Conservation (phyloP, 2,797 vertebrate species). For the Emys orbicularis region DNA sequence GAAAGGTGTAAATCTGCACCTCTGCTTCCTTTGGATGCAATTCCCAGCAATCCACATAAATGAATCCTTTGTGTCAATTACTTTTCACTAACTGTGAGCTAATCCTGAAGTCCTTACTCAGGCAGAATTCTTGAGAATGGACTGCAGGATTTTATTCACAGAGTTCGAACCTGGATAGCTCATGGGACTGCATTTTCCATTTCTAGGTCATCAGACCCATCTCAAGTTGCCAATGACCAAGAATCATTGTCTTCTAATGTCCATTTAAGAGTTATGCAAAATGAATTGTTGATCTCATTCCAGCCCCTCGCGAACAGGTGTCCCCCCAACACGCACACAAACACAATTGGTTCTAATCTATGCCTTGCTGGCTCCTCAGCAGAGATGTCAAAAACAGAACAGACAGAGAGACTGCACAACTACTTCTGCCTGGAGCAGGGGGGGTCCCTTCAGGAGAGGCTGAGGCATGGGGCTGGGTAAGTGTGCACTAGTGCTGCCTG, state of each 20-base stretch:
- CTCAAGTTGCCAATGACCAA: rapidly evolving
- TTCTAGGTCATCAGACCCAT: not conserved
- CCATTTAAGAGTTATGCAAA: not conserved
- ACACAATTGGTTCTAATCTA: not conserved
- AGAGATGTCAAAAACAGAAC: not conserved
- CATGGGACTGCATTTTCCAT: not conserved
- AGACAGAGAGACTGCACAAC: not conserved
- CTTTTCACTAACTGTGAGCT: not conserved
- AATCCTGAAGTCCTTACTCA: not conserved
- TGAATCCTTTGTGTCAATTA: rapidly evolving
- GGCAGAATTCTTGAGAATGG: not conserved
- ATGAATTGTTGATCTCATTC: not conserved
- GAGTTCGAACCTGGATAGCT: rapidly evolving
- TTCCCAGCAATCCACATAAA: rapidly evolving
- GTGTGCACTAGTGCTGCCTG: not conserved
- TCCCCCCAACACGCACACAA: not conserved
- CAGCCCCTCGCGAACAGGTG: slow-evolving; percentile 38
- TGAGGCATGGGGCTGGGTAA: not conserved
- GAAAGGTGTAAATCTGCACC: rapidly evolving
- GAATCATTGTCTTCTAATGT: not conserved
- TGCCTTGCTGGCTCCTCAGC: rapidly evolving
- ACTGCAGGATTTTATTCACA: not conserved
- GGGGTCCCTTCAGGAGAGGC: not conserved
- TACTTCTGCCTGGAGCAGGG: not conserved
- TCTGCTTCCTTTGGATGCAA: not conserved